Conservation (phyloP, 2,888 invertebrate genomes). For the Caradrina clavipalpis region DNA sequence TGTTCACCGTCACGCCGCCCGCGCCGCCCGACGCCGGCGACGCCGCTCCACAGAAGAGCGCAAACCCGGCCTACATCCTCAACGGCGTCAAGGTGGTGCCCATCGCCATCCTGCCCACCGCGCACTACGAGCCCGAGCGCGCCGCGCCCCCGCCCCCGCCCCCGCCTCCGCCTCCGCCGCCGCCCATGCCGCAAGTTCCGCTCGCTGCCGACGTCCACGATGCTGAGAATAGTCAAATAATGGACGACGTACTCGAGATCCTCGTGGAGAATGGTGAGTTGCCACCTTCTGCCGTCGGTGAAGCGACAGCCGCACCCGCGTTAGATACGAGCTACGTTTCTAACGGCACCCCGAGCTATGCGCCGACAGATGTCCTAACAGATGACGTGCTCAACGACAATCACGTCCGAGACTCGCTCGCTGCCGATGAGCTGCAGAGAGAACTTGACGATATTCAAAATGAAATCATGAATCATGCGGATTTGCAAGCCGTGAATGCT, state of each 20-base stretch:
- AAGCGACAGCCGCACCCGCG: slow-evolving; percentile 90
- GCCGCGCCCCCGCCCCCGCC: slow-evolving; percentile 78
- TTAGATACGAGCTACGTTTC: slow-evolving; percentile 72
- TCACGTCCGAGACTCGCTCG: slow-evolving; percentile 79
- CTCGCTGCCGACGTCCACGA: slow-evolving; percentile 72
- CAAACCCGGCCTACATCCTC: slow-evolving; percentile 91
- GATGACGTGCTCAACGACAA: slow-evolving; percentile 79
- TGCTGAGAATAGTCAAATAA: slow-evolving; percentile 93
- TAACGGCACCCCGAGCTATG: slow-evolving; percentile 73
- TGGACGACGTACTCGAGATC: slow-evolving; percentile 98
- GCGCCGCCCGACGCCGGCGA: slow-evolving; percentile 68
- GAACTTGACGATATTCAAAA: slow-evolving; percentile 87
- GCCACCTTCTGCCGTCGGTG: slow-evolving; percentile 95
- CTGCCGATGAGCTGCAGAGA: slow-evolving; percentile 84
- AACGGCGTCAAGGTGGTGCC: slow-evolving; percentile 91
- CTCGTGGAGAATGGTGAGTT: slow-evolving; percentile 98
- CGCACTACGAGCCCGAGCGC: slow-evolving; percentile 84
- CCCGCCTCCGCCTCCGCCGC: slow-evolving; percentile 78
- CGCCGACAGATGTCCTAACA: slow-evolving; percentile 80
- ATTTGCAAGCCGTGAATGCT: slow-evolving; percentile 75
- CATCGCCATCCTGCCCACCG: slow-evolving; percentile 86
- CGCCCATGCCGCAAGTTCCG: slow-evolving; percentile 73
- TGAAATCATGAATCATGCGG: slow-evolving; percentile 85
- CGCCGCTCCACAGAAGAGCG: slow-evolving; percentile 69
- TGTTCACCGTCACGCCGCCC: slow-evolving; percentile 85